Evolutionary conservation across 35 echinoderm and acorn worm species (phyloP).

Genomic region (Acanthaster planci): DNA sequence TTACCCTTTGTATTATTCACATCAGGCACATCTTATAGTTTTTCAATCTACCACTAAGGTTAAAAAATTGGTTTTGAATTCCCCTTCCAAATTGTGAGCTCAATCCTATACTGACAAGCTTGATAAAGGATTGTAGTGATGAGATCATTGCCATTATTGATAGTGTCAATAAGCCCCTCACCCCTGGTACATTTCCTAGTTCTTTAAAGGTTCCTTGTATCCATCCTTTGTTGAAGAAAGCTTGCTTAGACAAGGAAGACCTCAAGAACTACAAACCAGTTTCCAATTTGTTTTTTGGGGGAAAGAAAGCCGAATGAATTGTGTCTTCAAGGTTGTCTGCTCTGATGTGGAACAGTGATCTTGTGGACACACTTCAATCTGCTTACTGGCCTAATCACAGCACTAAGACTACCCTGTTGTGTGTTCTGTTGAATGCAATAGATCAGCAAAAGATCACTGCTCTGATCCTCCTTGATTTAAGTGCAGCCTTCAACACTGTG

Average conservation of each 20-base stretch:
- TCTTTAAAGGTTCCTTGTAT: constrained; percentile 40
- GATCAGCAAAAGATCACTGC: constrained; percentile 11
- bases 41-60: constrained; percentile 1
- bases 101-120: constrained; percentile 25
- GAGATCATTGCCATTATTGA: constrained; percentile 34
- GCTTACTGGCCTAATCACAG: constrained; percentile 15
- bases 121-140: constrained; percentile 54
- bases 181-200: constrained; percentile 40
- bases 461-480: constrained; percentile 6
- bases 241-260: constrained; percentile 45
- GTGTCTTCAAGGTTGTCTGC: constrained; percentile 23
- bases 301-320: constrained; percentile 17
- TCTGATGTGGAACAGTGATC: background rate
- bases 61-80: background rate
- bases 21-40: background rate
- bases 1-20: background rate
- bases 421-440: background rate
- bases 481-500: constrained; percentile 2
- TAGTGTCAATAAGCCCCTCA: constrained; percentile 51
- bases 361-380: constrained; percentile 27
- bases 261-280: constrained; percentile 34
- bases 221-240: constrained; percentile 56
- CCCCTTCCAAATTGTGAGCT: constrained; percentile 45
- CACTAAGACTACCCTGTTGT: background rate
- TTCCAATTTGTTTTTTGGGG: background rate